Base-by-base conservation (phyloP, 2,888 invertebrate genomes). In the Formica aserva region DNA sequence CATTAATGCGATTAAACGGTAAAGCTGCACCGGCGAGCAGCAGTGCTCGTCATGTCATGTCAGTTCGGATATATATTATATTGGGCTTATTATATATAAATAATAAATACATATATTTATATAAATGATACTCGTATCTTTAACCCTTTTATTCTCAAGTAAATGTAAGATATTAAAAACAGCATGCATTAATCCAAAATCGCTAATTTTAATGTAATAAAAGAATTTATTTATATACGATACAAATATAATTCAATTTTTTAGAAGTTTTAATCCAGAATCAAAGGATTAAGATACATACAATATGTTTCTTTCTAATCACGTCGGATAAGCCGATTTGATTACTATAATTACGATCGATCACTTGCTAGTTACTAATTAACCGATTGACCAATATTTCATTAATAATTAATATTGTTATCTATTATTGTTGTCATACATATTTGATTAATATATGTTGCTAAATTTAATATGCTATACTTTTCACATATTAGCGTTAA, bases 321-420 rank as follows among this genome's bases (percentile, higher is more conserved):
- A 9, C 3, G 26, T 38, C 22, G 1, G 18, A 74, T 60, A 26
- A 26, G 41, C 1, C 29, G 13, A 32, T 41, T 74, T 62, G 15
- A 29, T 41, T 62, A 62, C 5, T 1, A 48, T 48, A 41, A 38
- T 60, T 74, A 65, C 6, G 9, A 15, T 65, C 65, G 32, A 75
- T 74, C 18, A 15, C 1, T 9, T 38, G 9, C 6, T 74, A 62
- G 57, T 45, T 76, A 48, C 35, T 35, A 65, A 65, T 75, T 65
- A 75, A 29, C n/a, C 22, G 22, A 65, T 35, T 76, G 35, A 48
- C 32, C 41, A 60, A 75, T 57, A 32, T 45, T 22, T 32, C 6
- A 22, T 60, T 29, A 29, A 45, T 45, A 32, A 75, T 63, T 65
- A 65, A 75, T 63, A 63, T n/a, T 15, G 4, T 75, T 65, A 75